Evolutionary conservation across 1,140 invertebrate species (phyloP), one percentile per base, ranked within the genome.

Genomic region (Ylistrum balloti): DNA sequence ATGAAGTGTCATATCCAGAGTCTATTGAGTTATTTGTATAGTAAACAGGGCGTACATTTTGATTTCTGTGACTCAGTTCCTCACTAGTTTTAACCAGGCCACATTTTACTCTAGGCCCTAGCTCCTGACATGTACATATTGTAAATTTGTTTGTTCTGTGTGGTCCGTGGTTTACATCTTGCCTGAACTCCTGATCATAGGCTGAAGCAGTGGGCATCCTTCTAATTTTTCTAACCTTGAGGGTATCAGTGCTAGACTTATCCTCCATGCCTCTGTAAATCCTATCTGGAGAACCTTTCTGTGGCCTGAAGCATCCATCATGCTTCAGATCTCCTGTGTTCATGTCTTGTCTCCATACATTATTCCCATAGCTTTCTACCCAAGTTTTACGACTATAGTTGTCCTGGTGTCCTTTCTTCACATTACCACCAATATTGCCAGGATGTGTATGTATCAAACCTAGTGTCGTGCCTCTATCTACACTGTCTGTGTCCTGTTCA

Each of bases 11-110:
- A 28, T 74, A 74, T 5, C 56, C 56, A 74, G 56, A 74, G 22
- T 74, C 56, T 74, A 74, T 74, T n/a, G 56, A 74, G n/a, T n/a
- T 74, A 11, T 74, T 74, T 22, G 56, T 74, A 28, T 74, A n/a
- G 56, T 74, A 74, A 74, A 74, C 9, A 74, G 20, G 5, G 22
- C 22, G 17, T 3, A 28, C 22, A n/a, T n/a, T 11, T 74, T 74
- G 56, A 28, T 74, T 7, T 74, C 56, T 74, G 56, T 74, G 56
- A 17, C 41, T 17, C 41, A 45, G 41, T 74, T 74, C 56, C n/a
- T 28, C 0, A 28, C n/a, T 28, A 3, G 56, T 74, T 0, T n/a
- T 74, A 22, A 7, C 56, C 3, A 74, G 0, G 5, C 22, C 45
- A 20, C 3, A 22, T 56, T 56, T 56, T 22, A 56, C 45, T 28